These are phyloP conservation scores for Cuculus canorus DNA, from an alignment of 2,797 vertebrate genomes.

Conservation along the genomic window DNA sequence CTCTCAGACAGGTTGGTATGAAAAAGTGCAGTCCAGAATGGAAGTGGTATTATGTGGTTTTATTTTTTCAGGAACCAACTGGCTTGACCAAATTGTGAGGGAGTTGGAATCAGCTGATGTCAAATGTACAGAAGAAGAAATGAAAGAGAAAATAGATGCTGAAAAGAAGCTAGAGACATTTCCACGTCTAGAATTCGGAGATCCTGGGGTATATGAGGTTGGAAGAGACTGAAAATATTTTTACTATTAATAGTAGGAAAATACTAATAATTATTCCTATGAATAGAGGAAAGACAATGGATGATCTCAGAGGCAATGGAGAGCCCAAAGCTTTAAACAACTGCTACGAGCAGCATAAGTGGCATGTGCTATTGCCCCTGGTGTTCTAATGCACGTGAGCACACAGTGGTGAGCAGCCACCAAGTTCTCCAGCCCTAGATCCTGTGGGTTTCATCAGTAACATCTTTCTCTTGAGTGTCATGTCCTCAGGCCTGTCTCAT, in stretches of 20 bases:
- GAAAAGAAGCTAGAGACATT: neutral
- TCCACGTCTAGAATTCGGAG: constrained; percentile 25
- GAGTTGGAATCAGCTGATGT: neutral
- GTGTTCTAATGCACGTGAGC: neutral
- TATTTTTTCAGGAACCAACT: constrained; percentile 21
- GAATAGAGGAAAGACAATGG: neutral
- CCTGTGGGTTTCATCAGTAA: neutral
- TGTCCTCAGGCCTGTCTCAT: neutral
- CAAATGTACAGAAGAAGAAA: constrained; percentile 53
- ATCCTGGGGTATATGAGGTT: constrained; percentile 17
- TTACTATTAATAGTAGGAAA: neutral
- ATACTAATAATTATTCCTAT: no score
- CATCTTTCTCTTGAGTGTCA: neutral
- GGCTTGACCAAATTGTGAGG: constrained; percentile 12
- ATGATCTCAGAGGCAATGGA: neutral
- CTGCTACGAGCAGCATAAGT: neutral
- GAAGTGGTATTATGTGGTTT: neutral
- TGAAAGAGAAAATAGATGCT: neutral
- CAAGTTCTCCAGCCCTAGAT: neutral
- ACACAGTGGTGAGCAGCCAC: neutral
- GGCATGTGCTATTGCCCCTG: neutral
- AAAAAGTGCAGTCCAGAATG: neutral
- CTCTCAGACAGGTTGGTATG: neutral
- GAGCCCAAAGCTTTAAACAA: neutral
- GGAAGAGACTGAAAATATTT: neutral